Evolutionary conservation across 1,140 invertebrate species (phyloP).

Genomic region (Micrasema minimum): DNA sequence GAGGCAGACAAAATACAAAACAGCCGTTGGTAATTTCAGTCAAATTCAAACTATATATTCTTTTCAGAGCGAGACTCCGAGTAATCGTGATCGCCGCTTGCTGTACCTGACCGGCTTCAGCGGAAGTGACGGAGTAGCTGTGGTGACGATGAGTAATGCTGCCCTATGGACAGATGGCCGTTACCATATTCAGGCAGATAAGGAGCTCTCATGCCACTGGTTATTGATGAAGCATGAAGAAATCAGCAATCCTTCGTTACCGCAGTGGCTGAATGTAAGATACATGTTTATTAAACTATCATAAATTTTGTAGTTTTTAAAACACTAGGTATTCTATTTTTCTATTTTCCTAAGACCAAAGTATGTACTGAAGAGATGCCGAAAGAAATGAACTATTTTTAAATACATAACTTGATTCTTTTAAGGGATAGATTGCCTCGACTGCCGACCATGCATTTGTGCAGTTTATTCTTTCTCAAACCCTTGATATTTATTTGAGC

Average conservation of each 20-base stretch:
- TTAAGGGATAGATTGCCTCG: no score
- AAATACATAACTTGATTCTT: no score
- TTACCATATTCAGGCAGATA: constrained; percentile 82
- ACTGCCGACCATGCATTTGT: no score
- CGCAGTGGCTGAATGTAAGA: constrained; percentile 71
- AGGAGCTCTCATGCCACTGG: constrained; percentile 84
- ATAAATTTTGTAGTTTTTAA: not conserved
- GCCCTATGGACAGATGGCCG: constrained; percentile 91
- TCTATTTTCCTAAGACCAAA: not conserved
- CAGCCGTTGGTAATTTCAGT: no score
- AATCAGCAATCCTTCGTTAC: constrained; percentile 67
- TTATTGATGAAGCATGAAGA: constrained; percentile 78
- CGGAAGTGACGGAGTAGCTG: constrained; percentile 82
- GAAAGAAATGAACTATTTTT: no score
- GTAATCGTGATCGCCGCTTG: constrained; percentile 80
- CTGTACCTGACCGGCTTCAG: constrained; percentile 88
- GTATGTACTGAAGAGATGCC: not conserved
- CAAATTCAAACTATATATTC: no score
- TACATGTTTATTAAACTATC: no score
- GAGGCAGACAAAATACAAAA: no score
- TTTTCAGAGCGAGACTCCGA: constrained; percentile 74
- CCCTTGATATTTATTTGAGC: no score
- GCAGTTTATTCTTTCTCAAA: no score
- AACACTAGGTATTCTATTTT: no score
- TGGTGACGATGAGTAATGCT: constrained; percentile 80